Evolutionary conservation across 2,797 vertebrate species (phyloP).

Genomic region (Chromobotia macracanthus): DNA sequence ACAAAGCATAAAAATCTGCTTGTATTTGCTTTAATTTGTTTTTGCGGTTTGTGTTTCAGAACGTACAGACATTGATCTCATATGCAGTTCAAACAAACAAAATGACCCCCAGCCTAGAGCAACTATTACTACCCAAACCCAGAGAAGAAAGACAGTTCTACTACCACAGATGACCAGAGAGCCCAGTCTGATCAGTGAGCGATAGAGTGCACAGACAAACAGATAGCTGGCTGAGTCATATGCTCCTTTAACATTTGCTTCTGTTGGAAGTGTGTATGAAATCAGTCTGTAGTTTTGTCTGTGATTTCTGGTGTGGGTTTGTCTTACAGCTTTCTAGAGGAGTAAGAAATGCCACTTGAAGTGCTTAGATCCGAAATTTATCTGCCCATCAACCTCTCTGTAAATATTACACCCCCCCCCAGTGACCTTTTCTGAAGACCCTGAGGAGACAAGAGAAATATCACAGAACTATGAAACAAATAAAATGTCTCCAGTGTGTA

Average conservation of each 20-base stretch:
- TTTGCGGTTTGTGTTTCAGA: slow-evolving; percentile 32
- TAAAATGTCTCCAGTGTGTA: no score
- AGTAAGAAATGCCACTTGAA: slow-evolving; percentile 65
- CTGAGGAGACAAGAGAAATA: slow-evolving; percentile 46
- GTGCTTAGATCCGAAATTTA: slow-evolving; percentile 67
- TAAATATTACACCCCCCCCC: slow-evolving; percentile 61
- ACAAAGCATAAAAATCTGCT: background rate
- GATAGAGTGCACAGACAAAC: no score
- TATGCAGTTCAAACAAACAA: slow-evolving; percentile 45
- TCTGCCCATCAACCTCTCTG: slow-evolving; percentile 71
- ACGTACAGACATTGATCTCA: slow-evolving; percentile 65
- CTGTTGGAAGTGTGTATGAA: background rate
- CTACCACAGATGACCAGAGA: slow-evolving; percentile 61
- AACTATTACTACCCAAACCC: slow-evolving; percentile 74
- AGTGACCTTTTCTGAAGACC: slow-evolving; percentile 68
- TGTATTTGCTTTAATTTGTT: background rate
- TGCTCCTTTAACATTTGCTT: slow-evolving; percentile 39
- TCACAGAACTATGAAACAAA: no score
- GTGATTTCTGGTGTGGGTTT: background rate
- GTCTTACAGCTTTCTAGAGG: slow-evolving; percentile 69
- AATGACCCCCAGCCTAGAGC: slow-evolving; percentile 57
- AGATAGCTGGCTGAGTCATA: slow-evolving; percentile 48
- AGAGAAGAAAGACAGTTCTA: slow-evolving; percentile 68
- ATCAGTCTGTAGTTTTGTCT: background rate
- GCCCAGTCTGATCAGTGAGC: no score